phyloP scores from a whole-genome alignment of 2,888 invertebrate genomes.

The Busseola fusca region DNA sequence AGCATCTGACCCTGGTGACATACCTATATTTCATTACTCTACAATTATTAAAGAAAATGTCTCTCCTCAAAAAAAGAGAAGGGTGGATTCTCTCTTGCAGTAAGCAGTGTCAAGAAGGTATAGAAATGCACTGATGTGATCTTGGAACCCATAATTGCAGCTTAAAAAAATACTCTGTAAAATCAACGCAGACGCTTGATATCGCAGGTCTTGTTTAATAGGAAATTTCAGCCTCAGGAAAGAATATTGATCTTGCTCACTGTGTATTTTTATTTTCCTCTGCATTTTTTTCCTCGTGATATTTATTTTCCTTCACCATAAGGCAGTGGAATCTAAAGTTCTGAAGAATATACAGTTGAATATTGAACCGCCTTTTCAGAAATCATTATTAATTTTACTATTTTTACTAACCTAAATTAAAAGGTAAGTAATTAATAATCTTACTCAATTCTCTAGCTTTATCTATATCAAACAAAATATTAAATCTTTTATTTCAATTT shows the following conservation, averaged over 20 bases:
- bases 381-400: not conserved
- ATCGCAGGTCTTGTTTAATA: not conserved
- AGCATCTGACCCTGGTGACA: slow-evolving; percentile 79
- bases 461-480: not conserved
- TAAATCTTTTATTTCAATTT: not conserved
- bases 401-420: not conserved
- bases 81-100: not conserved
- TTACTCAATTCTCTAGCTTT: not conserved
- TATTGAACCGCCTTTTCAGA: not conserved
- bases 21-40: too few species aligned
- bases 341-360: not conserved
- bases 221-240: not conserved
- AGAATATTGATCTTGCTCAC: not conserved
- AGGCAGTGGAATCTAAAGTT: not conserved
- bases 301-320: not conserved
- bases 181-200: not conserved
- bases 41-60: not conserved
- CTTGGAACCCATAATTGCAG: not conserved
- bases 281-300: not conserved
- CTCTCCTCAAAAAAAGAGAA: not conserved
- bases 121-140: not conserved
- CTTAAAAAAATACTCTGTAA: not conserved
- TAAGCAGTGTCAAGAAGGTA: not conserved
- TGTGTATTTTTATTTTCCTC: not conserved
- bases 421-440: not conserved